Evolutionary conservation across 2,888 invertebrate genomes (phyloP).

Genomic region (Cerastis rubricosa): DNA sequence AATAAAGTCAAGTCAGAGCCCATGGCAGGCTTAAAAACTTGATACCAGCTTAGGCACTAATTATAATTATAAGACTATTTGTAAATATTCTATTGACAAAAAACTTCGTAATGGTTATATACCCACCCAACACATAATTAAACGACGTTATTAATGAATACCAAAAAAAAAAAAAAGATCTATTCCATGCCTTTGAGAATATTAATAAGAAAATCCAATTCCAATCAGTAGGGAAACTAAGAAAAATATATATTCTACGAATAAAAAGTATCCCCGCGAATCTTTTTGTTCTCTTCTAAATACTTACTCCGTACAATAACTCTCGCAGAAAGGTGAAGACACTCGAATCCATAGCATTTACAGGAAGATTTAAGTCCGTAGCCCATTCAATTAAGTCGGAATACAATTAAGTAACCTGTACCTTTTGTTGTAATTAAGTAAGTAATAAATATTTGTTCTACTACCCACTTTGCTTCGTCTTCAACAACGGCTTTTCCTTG

Average conservation of each 20-base stretch:
- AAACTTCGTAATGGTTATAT: background rate
- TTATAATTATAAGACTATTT: too few species aligned
- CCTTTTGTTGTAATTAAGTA: conserved; percentile 48
- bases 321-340: background rate
- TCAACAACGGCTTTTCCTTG: conserved; percentile 12
- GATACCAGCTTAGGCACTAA: too few species aligned
- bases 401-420: conserved; percentile 58
- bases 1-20: too few species aligned
- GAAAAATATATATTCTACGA: background rate
- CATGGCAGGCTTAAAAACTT: too few species aligned
- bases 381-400: conserved; percentile 55
- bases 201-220: background rate
- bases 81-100: background rate
- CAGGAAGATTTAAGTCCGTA: conserved; percentile 50
- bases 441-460: conserved; percentile 58
- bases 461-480: conserved; percentile 14
- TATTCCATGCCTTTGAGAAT: background rate
- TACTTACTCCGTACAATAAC: conserved; percentile 3
- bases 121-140: too few species aligned
- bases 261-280: background rate
- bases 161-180: background rate
- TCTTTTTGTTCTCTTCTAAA: background rate
- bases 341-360: conserved; percentile 42
- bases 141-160: background rate
- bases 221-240: background rate